Conservation (phyloP, 30 jellyfish, hydroid and myxozoan genomes). For the Hydractinia symbiolongicarpus region DNA sequence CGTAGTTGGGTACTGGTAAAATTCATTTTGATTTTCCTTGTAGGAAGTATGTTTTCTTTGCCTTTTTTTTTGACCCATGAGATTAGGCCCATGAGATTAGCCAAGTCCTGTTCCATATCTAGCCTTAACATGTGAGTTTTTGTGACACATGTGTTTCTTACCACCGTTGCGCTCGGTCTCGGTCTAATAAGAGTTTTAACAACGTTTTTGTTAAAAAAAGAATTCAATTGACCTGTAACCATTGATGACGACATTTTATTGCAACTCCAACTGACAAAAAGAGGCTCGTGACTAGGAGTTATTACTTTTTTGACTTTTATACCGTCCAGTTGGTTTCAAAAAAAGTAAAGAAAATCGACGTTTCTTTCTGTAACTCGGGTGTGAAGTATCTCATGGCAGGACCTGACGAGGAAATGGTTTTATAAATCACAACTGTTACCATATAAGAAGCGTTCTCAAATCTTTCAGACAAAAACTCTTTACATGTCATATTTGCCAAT, state of each 20-base stretch:
- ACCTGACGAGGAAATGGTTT: slow-evolving; percentile 26
- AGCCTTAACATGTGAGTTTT: background rate
- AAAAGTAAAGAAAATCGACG: background rate
- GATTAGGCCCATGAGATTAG: background rate
- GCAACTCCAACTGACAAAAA: background rate
- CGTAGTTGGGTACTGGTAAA: background rate
- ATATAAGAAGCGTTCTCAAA: background rate
- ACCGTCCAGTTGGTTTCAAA: background rate
- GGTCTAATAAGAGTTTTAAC: background rate
- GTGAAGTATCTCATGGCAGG: slow-evolving; percentile 16
- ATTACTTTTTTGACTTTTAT: background rate
- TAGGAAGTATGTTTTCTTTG: background rate
- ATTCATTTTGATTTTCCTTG: background rate
- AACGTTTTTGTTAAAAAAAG: background rate
- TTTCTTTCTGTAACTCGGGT: background rate
- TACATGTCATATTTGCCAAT: slow-evolving; percentile 20
- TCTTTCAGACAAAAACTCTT: background rate
- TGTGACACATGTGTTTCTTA: background rate
- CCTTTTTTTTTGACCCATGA: background rate
- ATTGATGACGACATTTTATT: background rate
- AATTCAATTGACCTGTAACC: background rate
- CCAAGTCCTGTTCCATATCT: background rate
- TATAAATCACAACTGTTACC: slow-evolving; percentile 12
- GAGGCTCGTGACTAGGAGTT: background rate
- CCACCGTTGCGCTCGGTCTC: background rate